Base-by-base conservation (phyloP, 2,797 vertebrate species). In the Antrozous pallidus region DNA sequence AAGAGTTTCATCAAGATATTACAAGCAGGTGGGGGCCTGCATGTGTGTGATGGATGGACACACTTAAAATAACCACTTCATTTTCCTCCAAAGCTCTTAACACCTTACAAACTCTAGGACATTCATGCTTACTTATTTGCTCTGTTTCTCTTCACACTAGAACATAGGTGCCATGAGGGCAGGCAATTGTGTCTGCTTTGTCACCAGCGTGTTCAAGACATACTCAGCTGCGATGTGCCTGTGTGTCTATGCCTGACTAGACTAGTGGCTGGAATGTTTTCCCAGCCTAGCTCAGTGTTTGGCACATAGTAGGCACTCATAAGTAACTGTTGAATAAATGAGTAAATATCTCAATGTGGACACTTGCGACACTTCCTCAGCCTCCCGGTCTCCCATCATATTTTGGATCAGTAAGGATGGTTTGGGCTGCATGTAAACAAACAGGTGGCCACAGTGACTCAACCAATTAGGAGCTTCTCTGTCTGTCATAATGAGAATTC, bases 21-120 rank as follows among this genome's bases (percentile, higher is more conserved):
- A 22, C 6, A 45, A 17, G 24, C 28, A 6, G 7, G 20, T 6
- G 40, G 24, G 56, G 18, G 10, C 7, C 4, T 42, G 31, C 1
- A 0, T 26, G 10, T 33, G 11, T 4, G 13, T 2, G 14, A 31
- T 2, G 20, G 33, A 42, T 49, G 18, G 14, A 36, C 3, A 2
- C 16, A 10, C 24, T 80, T 70, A 20, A 49, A 51, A 18, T 24
- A 88, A 56, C 16, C n/a, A 24, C 36, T 56, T n/a, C 17, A 5
- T 49, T 84, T 65, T 77, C 31, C 78, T 71, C 56, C 7, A 0
- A 24, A 49, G 45, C 42, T 28, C n/a, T 58, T 22, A 5, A 20
- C 45, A 42, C 20, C 14, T 79, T 78, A 49, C 20, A 5, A 8
- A 36, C 71, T 33, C 24, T 9, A 5, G 17, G 24, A 42, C 31